phyloP scores from a whole-genome alignment of 2,113 vertebrate genomes.

The Pelobates fuscus region DNA sequence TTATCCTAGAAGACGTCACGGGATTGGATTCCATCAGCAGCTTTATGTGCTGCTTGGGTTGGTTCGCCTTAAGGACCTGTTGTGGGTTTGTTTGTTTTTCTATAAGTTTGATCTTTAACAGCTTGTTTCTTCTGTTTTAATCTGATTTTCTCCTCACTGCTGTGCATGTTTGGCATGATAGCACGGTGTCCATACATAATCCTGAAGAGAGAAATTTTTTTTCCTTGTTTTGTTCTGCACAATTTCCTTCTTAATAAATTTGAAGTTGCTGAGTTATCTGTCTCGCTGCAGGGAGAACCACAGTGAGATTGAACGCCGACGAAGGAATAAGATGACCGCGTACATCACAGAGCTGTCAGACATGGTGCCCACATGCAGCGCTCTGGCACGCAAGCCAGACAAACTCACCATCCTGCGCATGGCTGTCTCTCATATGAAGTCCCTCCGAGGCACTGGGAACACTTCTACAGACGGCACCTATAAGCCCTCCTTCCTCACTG shows the following conservation, averaged over 20 bases:
- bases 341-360: slow-evolving; percentile 87
- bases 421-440: slow-evolving; percentile 98
- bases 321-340: slow-evolving; percentile 81
- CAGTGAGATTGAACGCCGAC: slow-evolving; percentile 77
- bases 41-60: no score
- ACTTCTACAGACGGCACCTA: slow-evolving; percentile 88
- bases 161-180: slow-evolving; percentile 35
- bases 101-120: no score
- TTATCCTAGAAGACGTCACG: no score
- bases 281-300: slow-evolving; percentile 72
- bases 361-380: slow-evolving; percentile 97
- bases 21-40: no score
- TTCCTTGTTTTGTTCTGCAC: background rate
- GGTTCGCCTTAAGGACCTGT: no score
- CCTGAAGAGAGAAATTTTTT: background rate
- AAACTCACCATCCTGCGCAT: slow-evolving; percentile 97
- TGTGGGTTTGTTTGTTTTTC: no score
- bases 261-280: background rate
- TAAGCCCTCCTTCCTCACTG: slow-evolving; percentile 94
- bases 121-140: no score
- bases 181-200: background rate
- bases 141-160: no score
- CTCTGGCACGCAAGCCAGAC: slow-evolving; percentile 94
- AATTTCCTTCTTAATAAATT: no score
- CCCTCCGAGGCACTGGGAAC: slow-evolving; percentile 86